These are phyloP conservation scores for Coenobita brevimanus DNA, from an alignment of 1,140 invertebrate species.

Conservation along the genomic window DNA sequence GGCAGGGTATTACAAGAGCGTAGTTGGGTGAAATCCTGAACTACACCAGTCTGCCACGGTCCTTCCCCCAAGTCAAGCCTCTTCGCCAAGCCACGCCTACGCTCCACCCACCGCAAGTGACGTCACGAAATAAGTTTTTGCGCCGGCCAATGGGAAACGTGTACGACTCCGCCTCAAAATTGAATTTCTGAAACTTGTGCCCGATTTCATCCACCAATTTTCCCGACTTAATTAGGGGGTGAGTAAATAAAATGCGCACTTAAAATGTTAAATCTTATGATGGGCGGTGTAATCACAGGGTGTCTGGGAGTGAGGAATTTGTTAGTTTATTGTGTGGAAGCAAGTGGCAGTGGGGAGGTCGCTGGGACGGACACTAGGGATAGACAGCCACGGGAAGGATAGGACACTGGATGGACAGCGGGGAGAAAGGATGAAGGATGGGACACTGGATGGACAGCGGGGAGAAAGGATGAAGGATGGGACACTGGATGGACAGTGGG, in stretches of 20 bases:
- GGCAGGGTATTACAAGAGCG: background rate
- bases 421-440: too few species aligned
- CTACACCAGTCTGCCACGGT: too few species aligned
- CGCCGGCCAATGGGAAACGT: constrained; percentile 45
- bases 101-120: constrained; percentile 6
- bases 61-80: background rate
- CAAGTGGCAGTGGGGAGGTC: background rate
- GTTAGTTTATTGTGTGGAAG: constrained; percentile 38
- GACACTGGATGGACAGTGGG: too few species aligned
- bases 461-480: too few species aligned
- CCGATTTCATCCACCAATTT: constrained; percentile 65
- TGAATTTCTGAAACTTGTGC: constrained; percentile 66
- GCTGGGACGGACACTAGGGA: background rate
- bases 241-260: constrained; percentile 66
- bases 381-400: background rate
- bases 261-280: constrained; percentile 63
- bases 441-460: too few species aligned
- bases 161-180: constrained; percentile 62
- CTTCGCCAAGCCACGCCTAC: too few species aligned
- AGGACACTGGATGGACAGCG: background rate
- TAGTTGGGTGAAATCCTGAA: background rate
- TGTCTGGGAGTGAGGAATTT: constrained; percentile 36
- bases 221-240: constrained; percentile 61
- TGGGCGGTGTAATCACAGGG: constrained; percentile 47
- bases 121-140: constrained; percentile 35